Conservation (phyloP, 2,113 vertebrate species). For the Nothoprocta perdicaria region DNA sequence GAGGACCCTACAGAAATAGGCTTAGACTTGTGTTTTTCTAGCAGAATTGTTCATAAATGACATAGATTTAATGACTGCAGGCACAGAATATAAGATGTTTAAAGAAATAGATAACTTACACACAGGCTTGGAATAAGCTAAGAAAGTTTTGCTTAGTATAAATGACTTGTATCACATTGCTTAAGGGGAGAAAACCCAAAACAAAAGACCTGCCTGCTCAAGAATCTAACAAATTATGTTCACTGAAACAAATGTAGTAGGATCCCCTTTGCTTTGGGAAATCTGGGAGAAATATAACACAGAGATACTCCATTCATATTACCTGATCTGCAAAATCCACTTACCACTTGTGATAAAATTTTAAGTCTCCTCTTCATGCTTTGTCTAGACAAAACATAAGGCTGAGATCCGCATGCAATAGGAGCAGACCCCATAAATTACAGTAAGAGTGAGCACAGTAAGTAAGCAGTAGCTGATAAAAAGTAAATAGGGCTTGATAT, state of each 20-base stretch:
- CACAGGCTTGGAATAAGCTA: neutral
- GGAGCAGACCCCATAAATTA: neutral
- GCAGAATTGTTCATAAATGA: slow-evolving; percentile 56
- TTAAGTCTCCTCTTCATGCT: neutral
- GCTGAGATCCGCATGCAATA: neutral
- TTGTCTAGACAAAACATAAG: neutral
- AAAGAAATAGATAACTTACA: slow-evolving; percentile 39
- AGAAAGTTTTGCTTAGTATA: slow-evolving; percentile 8
- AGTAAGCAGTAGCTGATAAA: neutral
- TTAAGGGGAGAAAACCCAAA: neutral
- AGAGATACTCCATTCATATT: slow-evolving; percentile 1
- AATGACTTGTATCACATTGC: neutral
- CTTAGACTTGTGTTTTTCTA: slow-evolving; percentile 33
- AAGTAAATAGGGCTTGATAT: neutral
- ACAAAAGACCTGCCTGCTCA: neutral
- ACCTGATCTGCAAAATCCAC: neutral
- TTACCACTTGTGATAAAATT: neutral
- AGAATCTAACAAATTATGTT: neutral
- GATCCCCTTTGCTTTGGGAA: slow-evolving; percentile 4
- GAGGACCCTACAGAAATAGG: slow-evolving; percentile 46
- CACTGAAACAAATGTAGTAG: neutral
- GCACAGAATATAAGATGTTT: slow-evolving; percentile 17
- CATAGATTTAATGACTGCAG: slow-evolving; percentile 32
- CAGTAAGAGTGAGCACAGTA: neutral
- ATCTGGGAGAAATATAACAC: neutral